These are phyloP conservation scores for Stigmatopora argus DNA, from an alignment of 2,113 vertebrate genomes.

Conservation along the genomic window DNA sequence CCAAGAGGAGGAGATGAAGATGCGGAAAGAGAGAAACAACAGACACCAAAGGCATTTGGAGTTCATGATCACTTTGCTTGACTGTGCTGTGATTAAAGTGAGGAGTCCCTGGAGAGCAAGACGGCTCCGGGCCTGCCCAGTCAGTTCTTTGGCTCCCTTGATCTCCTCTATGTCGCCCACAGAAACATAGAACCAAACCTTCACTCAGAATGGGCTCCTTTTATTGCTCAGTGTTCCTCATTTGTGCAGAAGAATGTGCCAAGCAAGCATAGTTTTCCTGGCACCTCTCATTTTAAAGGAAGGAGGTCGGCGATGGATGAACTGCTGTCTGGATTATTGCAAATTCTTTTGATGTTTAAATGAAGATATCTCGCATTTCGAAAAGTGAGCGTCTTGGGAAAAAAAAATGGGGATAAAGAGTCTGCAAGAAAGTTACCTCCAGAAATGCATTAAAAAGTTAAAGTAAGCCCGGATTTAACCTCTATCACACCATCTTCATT, in stretches of 20 bases:
- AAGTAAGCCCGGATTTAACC: constrained; percentile 39
- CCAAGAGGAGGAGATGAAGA: constrained; percentile 33
- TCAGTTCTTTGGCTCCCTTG: constrained; percentile 61
- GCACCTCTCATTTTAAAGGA: constrained; percentile 46
- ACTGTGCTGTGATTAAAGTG: constrained; percentile 68
- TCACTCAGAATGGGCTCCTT: constrained; percentile 51
- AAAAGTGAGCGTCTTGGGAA: constrained; percentile 37
- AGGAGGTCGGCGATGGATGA: constrained; percentile 46
- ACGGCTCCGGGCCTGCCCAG: constrained; percentile 61
- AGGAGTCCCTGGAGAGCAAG: constrained; percentile 56
- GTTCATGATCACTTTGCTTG: constrained; percentile 70
- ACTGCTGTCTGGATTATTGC: constrained; percentile 33
- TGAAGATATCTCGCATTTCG: constrained; percentile 46
- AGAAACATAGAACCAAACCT: constrained; percentile 54
- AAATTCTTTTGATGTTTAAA: constrained; percentile 56
- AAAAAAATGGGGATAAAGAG: constrained; percentile 52
- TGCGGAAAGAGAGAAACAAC: constrained; percentile 31
- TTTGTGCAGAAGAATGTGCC: constrained; percentile 55
- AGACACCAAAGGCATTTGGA: constrained; percentile 59
- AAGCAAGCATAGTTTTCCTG: constrained; percentile 57
- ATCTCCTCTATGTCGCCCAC: constrained; percentile 65
- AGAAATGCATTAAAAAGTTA: constrained; percentile 28
- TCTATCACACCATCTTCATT: constrained; percentile 37
- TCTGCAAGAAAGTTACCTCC: constrained; percentile 44
- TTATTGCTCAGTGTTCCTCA: constrained; percentile 45